Evolutionary conservation across 2,113 vertebrate genomes (phyloP).

Genomic region (Sula dactylatra): DNA sequence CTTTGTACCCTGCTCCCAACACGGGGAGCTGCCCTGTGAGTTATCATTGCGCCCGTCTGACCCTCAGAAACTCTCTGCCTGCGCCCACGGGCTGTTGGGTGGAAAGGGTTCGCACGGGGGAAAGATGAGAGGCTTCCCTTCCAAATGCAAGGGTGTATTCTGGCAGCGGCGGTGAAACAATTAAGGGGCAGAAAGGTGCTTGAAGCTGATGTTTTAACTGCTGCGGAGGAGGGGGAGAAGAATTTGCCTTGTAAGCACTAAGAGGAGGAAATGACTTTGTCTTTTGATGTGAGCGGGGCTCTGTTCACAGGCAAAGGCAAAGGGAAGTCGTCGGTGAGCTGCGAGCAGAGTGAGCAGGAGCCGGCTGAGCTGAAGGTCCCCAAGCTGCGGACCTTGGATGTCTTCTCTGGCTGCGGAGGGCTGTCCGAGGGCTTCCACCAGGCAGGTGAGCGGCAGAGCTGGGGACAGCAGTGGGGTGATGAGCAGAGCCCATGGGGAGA

Average conservation of each 20-base stretch:
- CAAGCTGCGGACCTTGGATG: conserved; percentile 89
- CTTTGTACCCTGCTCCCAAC: neutral
- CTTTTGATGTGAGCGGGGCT: neutral
- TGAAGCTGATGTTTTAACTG: neutral
- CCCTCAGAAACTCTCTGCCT: too few relatives aligned
- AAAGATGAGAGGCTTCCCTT: neutral
- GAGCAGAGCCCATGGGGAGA: rapidly evolving
- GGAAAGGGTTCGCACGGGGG: neutral
- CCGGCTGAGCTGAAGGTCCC: conserved; percentile 46
- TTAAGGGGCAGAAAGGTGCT: neutral
- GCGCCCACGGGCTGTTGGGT: neutral
- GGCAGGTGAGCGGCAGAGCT: conserved; percentile 76
- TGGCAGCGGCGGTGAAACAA: neutral
- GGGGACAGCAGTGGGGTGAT: neutral
- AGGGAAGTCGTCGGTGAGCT: conserved; percentile 60
- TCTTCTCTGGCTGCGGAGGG: conserved; percentile 95
- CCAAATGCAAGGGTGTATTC: neutral
- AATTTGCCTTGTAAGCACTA: neutral
- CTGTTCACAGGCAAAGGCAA: conserved; percentile 84
- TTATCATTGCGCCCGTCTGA: neutral
- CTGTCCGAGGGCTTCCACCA: conserved; percentile 96
- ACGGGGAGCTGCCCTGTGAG: neutral
- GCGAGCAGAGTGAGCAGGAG: conserved; percentile 75
- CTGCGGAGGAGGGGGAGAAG: neutral
- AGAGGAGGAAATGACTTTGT: neutral